Percentiles rank a stretch among this genome's conserved stretches.
phyloP scores from a whole-genome alignment of 2,797 vertebrate species.

The Danio albolineatus region DNA sequence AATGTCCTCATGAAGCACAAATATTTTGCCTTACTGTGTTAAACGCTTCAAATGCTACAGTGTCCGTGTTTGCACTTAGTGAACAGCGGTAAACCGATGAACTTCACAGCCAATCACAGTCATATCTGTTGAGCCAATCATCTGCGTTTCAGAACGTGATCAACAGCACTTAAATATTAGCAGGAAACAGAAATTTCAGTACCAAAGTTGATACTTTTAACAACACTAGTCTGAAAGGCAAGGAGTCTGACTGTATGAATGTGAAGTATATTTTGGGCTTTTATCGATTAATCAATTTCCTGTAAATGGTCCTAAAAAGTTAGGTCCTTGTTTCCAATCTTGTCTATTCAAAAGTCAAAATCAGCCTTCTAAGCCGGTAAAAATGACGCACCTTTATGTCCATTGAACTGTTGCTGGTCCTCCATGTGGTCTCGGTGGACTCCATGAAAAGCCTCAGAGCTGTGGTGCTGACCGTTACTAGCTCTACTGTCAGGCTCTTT shows the following conservation, averaged over 20 bases:
- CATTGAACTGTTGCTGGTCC: constrained; percentile 66
- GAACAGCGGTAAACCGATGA: too few species aligned
- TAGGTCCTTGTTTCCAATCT: neutral
- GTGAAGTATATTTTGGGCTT: too few species aligned
- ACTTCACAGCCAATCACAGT: too few species aligned
- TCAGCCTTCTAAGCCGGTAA: neutral
- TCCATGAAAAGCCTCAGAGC: constrained; percentile 58
- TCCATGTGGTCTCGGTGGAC: constrained; percentile 62
- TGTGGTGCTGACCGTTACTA: constrained; percentile 61
- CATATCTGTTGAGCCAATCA: too few species aligned
- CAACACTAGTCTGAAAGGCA: too few species aligned
- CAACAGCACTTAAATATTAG: too few species aligned
- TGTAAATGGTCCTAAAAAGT: neutral
- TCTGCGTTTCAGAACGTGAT: too few species aligned
- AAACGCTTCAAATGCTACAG: too few species aligned
- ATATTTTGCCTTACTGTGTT: neutral
- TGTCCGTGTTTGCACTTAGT: too few species aligned
- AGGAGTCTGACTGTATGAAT: too few species aligned
- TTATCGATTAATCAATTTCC: neutral
- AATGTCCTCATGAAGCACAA: neutral
- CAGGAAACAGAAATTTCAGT: too few species aligned
- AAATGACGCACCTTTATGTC: constrained; percentile 67
- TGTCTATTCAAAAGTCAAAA: neutral
- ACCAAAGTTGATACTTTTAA: too few species aligned
- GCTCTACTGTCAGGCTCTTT: constrained; percentile 34